Conservation (phyloP, 2,113 vertebrate genomes). For the Rhinopomastus cyanomelas region DNA sequence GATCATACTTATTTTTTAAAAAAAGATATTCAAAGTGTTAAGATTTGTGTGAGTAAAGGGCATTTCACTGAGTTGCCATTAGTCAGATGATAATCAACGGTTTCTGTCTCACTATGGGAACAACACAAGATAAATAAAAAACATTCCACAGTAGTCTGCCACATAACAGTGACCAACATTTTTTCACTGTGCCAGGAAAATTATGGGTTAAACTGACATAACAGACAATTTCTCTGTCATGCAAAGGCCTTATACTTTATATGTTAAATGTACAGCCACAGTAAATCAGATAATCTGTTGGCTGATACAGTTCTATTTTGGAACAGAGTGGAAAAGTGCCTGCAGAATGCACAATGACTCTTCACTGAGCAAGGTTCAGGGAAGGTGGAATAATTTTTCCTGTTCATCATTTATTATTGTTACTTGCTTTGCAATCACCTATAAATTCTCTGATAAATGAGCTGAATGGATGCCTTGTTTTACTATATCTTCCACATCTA, state of each 20-base stretch:
- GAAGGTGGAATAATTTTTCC: slow-evolving; percentile 19
- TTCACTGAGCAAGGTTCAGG: slow-evolving; percentile 7
- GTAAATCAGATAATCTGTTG: not conserved
- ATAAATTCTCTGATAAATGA: slow-evolving; percentile 24
- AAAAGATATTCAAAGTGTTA: not conserved
- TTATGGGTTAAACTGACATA: not conserved
- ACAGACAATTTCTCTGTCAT: not conserved
- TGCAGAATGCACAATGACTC: not conserved
- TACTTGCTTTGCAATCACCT: slow-evolving; percentile 4
- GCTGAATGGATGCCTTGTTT: not conserved
- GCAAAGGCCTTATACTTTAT: not conserved
- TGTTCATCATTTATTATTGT: slow-evolving; percentile 28
- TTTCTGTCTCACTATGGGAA: not conserved
- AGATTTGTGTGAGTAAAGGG: not conserved
- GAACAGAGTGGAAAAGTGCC: not conserved
- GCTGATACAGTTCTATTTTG: not conserved
- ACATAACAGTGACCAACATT: not conserved
- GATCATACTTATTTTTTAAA: not conserved
- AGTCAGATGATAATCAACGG: not conserved
- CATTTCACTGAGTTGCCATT: not conserved
- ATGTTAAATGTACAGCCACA: not conserved
- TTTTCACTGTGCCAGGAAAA: not conserved
- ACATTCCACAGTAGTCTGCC: not conserved
- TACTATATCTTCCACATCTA: not conserved
- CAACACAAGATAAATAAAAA: not conserved